Base-by-base conservation (phyloP, 2,113 vertebrate species). In the Dicentrarchus labrax region DNA sequence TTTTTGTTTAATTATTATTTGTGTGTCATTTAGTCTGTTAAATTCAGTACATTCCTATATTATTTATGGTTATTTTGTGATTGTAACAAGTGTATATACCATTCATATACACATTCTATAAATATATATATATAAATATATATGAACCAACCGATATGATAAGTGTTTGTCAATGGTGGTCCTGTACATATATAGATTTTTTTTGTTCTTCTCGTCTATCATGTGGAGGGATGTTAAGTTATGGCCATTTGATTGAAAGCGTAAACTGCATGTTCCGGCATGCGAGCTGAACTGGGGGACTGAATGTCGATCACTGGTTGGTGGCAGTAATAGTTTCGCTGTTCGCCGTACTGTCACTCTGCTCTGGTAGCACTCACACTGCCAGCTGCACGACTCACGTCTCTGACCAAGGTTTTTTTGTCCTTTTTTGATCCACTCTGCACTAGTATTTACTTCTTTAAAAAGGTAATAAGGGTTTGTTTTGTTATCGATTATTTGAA, bases 11-110 rank as follows among this genome's bases (percentile, higher is more conserved):
- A 88, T 92, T 88, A 88, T 86, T 87, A 89, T 87, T 88, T 91
- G 89, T 93, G 83, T 76, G 59, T 91, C 73, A 89, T 90, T 89
- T 89, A 86, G 88, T 72, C 48, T 88, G 81, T 88, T 89, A 78
- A 91, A 82, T 91, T 94, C 90, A 93, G 82, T 91, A 95, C 94
- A 95, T 95, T 95, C 94, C 94, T 94, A 76, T 90, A 93, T 95
- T 95, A 95, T 95, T 96, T 95, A 95, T 95, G 90, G 54, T 92
- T 93, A 80, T 91, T 88, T 93, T 89, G 87, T 94, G 89, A 94
- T 94, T 93, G 93, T 92, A 92, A 91, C 80, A 92, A 88, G 90
- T 95, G 92, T 94, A 94, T 92, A 94, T 93, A 93, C 60, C 82
- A 89, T 87, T 78, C 82, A 89, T 88, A 93, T 90, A 88, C 86